Conservation (phyloP, 2,888 invertebrate species). For the Xestia xanthographa region DNA sequence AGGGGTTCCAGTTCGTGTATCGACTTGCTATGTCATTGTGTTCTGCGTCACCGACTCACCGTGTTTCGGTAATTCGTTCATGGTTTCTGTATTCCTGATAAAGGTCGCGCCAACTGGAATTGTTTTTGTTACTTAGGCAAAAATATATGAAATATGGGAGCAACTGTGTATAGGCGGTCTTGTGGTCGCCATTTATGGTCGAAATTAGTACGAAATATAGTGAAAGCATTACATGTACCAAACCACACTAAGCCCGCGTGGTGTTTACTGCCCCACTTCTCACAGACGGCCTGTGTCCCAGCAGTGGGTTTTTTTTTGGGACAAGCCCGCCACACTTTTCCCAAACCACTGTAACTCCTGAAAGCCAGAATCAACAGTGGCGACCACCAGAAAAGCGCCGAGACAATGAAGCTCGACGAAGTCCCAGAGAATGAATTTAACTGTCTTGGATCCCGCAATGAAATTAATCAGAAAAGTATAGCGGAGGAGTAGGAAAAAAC, state of each 20-base stretch:
- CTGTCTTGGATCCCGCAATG: no score
- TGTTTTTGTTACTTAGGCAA: not conserved
- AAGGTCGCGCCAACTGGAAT: not conserved
- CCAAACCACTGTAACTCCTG: no score
- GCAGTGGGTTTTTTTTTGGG: no score
- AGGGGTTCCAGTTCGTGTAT: conserved; percentile 23
- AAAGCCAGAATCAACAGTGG: no score
- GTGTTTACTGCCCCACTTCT: not conserved
- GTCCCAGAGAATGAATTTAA: no score
- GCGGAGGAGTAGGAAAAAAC: no score
- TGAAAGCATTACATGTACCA: not conserved
- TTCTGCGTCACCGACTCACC: conserved; percentile 11
- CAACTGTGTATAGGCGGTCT: not conserved
- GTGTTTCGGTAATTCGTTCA: conserved; percentile 13
- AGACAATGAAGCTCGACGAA: no score
- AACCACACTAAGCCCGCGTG: not conserved
- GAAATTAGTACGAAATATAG: not conserved
- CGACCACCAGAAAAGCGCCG: no score
- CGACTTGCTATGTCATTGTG: conserved; percentile 21
- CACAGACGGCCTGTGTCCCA: not conserved
- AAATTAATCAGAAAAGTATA: no score
- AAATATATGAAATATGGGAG: not conserved
- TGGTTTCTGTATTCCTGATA: conserved; percentile 24
- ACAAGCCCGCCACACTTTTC: no score
- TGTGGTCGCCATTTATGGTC: not conserved